A percentile compares a stretch with the other conserved stretches of the same genome.
Evolutionary conservation across 2,113 vertebrate species (phyloP).

Genomic region (Ranitomeya variabilis): DNA sequence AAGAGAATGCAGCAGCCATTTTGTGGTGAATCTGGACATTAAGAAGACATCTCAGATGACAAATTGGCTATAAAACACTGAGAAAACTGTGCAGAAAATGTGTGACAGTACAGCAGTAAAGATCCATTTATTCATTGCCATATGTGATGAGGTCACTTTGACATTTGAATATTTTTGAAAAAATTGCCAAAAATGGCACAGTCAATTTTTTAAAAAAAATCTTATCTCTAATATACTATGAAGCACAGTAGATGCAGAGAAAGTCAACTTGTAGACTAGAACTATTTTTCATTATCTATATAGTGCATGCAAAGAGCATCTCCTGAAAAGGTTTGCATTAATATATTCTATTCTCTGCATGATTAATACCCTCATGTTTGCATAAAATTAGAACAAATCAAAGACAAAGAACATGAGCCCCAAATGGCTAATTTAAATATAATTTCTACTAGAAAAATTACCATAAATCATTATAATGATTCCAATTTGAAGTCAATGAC

Average conservation of each 20-base stretch:
- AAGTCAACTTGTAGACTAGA: neutral
- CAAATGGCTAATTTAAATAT: constrained; percentile 58
- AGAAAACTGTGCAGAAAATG: too few species aligned
- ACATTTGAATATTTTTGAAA: too few species aligned
- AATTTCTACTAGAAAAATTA: constrained; percentile 58
- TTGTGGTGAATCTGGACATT: too few species aligned
- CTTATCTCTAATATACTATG: too few species aligned
- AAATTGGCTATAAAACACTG: too few species aligned
- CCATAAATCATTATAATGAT: constrained; percentile 58
- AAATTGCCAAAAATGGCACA: too few species aligned
- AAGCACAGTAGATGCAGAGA: neutral
- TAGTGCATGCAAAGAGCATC: neutral
- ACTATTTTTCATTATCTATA: constrained; percentile 3
- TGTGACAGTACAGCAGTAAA: too few species aligned
- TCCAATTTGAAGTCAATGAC: constrained; percentile 57
- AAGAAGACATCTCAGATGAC: too few species aligned
- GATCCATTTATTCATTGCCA: too few species aligned
- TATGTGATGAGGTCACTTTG: too few species aligned
- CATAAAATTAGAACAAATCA: constrained; percentile 54
- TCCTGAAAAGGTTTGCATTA: constrained; percentile 27
- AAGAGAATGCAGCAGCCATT: too few species aligned
- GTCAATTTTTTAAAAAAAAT: neutral
- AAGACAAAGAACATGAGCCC: constrained; percentile 56
- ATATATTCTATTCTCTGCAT: constrained; percentile 50
- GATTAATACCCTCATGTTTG: constrained; percentile 55